phyloP scores from a whole-genome alignment of 2,888 invertebrate genomes.

The Cantharis lateralis region DNA sequence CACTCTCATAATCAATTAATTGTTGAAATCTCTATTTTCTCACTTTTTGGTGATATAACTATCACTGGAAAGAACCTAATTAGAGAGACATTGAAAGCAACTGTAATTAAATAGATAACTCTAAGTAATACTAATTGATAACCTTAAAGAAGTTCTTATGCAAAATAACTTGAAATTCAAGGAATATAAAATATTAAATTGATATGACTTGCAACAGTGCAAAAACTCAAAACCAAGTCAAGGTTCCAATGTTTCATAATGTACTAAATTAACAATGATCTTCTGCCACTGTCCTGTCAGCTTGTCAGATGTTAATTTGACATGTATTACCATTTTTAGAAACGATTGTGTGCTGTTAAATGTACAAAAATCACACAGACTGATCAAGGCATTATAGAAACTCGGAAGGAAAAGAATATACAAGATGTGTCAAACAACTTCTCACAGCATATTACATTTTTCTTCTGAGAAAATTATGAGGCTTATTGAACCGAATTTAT shows the following conservation, averaged over 20 bases:
- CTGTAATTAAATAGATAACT: neutral
- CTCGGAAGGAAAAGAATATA: too few relatives aligned
- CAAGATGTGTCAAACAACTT: too few relatives aligned
- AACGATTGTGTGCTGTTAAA: too few relatives aligned
- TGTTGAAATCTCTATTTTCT: neutral
- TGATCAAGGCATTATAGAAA: too few relatives aligned
- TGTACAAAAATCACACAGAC: too few relatives aligned
- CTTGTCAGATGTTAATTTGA: too few relatives aligned
- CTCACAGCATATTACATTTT: too few relatives aligned
- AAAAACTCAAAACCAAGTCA: neutral
- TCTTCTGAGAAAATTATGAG: too few relatives aligned
- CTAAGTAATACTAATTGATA: neutral
- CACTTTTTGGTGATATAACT: neutral
- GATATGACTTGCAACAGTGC: neutral
- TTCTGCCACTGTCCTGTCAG: too few relatives aligned
- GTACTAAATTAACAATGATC: too few relatives aligned
- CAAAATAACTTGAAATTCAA: neutral
- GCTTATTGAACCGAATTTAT: too few relatives aligned
- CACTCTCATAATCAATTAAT: neutral
- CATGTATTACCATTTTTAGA: too few relatives aligned
- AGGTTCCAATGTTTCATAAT: neutral
- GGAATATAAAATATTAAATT: neutral
- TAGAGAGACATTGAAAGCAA: neutral
- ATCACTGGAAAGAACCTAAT: neutral
- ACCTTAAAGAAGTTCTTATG: neutral